Conservation (phyloP, 2,797 vertebrate genomes). For the Neosilurus hyrtlii region DNA sequence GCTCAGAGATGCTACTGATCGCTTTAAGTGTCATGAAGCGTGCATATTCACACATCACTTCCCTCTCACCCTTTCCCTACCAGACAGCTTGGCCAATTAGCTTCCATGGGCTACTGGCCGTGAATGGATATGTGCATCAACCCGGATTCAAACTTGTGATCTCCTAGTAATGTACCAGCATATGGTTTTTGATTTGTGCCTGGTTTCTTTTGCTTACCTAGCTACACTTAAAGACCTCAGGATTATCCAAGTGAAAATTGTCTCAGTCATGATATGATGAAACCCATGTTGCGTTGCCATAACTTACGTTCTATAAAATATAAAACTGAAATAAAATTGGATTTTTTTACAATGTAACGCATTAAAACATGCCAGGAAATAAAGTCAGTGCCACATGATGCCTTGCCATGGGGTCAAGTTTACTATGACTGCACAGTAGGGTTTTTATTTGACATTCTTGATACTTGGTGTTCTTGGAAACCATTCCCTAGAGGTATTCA, state of each 20-base stretch:
- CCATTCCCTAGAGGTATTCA: conserved; percentile 24
- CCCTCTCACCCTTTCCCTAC: no score
- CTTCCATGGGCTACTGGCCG: no score
- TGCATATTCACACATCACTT: no score
- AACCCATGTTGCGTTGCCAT: background rate
- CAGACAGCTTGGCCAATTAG: no score
- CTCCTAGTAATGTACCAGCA: no score
- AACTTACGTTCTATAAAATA: background rate
- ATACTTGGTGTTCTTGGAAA: conserved; percentile 18
- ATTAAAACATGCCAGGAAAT: conserved; percentile 1
- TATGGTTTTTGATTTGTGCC: background rate
- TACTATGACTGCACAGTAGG: conserved; percentile 44
- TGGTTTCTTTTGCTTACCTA: background rate
- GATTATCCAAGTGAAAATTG: background rate
- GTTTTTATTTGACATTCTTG: conserved; percentile 43
- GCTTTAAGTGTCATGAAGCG: no score
- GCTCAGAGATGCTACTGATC: no score
- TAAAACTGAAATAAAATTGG: background rate
- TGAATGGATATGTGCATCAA: no score
- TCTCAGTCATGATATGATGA: background rate
- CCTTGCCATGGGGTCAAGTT: conserved; percentile 35
- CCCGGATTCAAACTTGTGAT: no score
- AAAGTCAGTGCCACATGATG: background rate
- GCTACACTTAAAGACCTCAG: background rate
- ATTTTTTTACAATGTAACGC: background rate